Percentiles rank a stretch among this genome's conserved stretches.
These are phyloP conservation scores for Menidia beryllina DNA, from an alignment of 2,113 vertebrate genomes.

Conservation along the genomic window DNA sequence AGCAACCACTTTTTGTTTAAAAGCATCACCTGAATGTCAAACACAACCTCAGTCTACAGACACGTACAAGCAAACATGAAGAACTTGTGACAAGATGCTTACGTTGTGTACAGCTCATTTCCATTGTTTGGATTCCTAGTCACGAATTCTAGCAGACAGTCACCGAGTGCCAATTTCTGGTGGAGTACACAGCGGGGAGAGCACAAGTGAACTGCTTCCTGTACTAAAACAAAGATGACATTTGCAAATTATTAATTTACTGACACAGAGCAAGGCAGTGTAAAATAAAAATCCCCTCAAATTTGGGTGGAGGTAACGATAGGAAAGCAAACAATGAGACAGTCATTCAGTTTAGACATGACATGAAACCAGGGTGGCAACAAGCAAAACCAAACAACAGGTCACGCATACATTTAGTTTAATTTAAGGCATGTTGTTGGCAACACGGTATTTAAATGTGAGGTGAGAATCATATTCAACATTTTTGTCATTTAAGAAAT, in stretches of 20 bases:
- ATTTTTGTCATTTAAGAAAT: no score
- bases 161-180: constrained; percentile 16
- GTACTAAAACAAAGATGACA: constrained; percentile 51
- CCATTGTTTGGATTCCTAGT: neutral
- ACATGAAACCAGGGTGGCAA: constrained; percentile 13
- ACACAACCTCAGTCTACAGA: neutral
- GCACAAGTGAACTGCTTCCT: constrained; percentile 31
- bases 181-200: neutral
- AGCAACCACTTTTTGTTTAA: constrained; percentile 26
- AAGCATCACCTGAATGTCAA: neutral
- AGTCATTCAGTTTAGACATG: constrained; percentile 12
- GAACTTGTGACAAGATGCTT: constrained; percentile 7
- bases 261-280: constrained; percentile 36
- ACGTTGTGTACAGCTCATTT: neutral
- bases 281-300: constrained; percentile 9
- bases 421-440: no score
- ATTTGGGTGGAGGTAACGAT: constrained; percentile 24
- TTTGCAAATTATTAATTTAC: constrained; percentile 34
- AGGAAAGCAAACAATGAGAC: constrained; percentile 11
- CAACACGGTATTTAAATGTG: neutral
- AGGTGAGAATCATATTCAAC: neutral
- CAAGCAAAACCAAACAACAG: neutral
- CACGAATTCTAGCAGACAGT: neutral
- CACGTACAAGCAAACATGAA: constrained; percentile 5
- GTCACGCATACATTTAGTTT: neutral